Percentiles rank a stretch among this genome's conserved stretches.
Evolutionary conservation across 2,797 vertebrate species (phyloP).

Genomic region (Cirrhinus molitorella): DNA sequence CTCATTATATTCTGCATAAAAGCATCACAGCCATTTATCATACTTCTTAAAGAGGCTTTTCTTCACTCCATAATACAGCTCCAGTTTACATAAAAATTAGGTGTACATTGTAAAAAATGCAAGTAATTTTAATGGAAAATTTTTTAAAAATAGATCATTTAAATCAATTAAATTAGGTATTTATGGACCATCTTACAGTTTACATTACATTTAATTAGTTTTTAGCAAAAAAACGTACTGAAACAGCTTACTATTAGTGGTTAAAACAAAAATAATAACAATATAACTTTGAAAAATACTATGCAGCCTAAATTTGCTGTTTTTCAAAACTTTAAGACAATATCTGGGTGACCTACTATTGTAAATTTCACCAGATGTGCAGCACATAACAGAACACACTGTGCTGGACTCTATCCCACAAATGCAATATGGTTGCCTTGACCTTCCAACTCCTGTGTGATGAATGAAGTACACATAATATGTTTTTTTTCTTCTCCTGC

Average conservation of each 20-base stretch:
- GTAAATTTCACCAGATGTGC: neutral
- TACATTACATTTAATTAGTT: neutral
- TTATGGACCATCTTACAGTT: neutral
- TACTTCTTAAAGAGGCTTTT: slow-evolving; percentile 71
- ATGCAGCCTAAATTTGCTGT: neutral
- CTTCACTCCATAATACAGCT: slow-evolving; percentile 71
- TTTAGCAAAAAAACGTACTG: neutral
- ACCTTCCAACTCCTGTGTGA: neutral
- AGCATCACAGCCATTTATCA: slow-evolving; percentile 71
- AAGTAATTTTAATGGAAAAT: neutral
- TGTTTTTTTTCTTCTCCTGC: neutral
- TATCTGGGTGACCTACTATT: neutral
- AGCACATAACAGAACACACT: neutral
- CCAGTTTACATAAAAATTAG: slow-evolving; percentile 60
- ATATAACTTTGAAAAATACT: neutral
- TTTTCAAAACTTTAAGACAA: neutral
- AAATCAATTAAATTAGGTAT: neutral
- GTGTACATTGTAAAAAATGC: neutral
- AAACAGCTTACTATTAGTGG: neutral
- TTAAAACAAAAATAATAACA: neutral
- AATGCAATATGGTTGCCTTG: neutral
- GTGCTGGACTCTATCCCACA: neutral
- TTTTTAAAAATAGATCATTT: neutral
- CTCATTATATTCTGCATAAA: slow-evolving; percentile 70
- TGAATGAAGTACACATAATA: neutral